Conservation (phyloP, 1,140 invertebrate genomes). For the Telenomus remus region DNA sequence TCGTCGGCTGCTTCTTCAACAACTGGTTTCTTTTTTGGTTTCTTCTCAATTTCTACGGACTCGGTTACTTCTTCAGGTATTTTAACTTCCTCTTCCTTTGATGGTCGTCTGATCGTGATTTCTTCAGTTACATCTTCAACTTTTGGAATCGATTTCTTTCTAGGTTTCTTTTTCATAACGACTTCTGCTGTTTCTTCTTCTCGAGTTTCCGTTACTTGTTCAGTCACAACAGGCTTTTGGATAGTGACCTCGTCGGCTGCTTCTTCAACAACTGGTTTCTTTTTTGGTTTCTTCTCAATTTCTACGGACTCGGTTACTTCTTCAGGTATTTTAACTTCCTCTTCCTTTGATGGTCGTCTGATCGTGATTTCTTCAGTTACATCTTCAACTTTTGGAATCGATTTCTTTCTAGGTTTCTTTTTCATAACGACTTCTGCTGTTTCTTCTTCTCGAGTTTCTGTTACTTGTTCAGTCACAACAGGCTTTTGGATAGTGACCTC, state of each 20-base stretch:
- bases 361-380: conserved; percentile 70
- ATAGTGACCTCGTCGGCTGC: conserved; percentile 59
- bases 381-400: conserved; percentile 67
- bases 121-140: conserved; percentile 73
- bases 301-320: conserved; percentile 64
- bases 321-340: conserved; percentile 26
- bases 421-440: conserved; percentile 56
- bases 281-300: conserved; percentile 49
- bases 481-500: conserved; percentile 68
- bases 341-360: conserved; percentile 61
- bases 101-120: conserved; percentile 64
- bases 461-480: conserved; percentile 62
- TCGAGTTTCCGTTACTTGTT: conserved; percentile 55
- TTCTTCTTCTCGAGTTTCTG: conserved; percentile 48
- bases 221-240: conserved; percentile 67
- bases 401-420: conserved; percentile 62
- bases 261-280: conserved; percentile 58
- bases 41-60: conserved; percentile 63
- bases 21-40: conserved; percentile 53
- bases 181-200: conserved; percentile 58
- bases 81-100: conserved; percentile 47
- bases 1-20: conserved; percentile 58
- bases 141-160: conserved; percentile 61
- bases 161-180: conserved; percentile 57
- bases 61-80: conserved; percentile 44